Evolutionary conservation across 2,888 invertebrate species (phyloP).

Genomic region (Diarsia dahlii): DNA sequence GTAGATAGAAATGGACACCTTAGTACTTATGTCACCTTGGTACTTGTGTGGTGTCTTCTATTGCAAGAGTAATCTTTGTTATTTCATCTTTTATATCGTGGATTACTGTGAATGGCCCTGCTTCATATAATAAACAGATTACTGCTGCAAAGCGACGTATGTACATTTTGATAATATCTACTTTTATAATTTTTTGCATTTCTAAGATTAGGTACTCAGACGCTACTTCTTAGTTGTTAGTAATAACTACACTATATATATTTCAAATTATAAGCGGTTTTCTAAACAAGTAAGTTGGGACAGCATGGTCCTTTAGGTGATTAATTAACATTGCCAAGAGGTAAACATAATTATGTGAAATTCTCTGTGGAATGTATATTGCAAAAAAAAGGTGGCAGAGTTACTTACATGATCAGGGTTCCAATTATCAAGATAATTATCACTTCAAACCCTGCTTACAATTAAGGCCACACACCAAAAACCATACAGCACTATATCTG

Average conservation of each 20-base stretch:
- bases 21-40: background rate
- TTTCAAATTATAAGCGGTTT: background rate
- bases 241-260: background rate
- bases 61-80: constrained; percentile 1
- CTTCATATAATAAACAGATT: background rate
- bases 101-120: background rate
- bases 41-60: background rate
- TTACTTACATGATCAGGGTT: too few species aligned
- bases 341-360: too few species aligned
- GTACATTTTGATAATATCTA: background rate
- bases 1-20: background rate
- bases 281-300: background rate
- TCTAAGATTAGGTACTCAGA: too few species aligned
- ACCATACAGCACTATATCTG: background rate
- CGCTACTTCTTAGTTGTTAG: background rate
- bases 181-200: too few species aligned
- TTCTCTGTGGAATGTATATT: too few species aligned
- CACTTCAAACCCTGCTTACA: too few species aligned
- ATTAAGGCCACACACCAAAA: background rate
- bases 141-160: accelerated
- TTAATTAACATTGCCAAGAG: too few species aligned
- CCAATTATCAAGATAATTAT: too few species aligned
- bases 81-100: constrained; percentile 22
- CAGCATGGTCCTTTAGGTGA: background rate
- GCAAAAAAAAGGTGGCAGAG: too few species aligned